Percentiles rank a stretch among this genome's conserved stretches.
Conservation (phyloP, 2,797 vertebrate genomes). For the Cryptoprocta ferox region DNA sequence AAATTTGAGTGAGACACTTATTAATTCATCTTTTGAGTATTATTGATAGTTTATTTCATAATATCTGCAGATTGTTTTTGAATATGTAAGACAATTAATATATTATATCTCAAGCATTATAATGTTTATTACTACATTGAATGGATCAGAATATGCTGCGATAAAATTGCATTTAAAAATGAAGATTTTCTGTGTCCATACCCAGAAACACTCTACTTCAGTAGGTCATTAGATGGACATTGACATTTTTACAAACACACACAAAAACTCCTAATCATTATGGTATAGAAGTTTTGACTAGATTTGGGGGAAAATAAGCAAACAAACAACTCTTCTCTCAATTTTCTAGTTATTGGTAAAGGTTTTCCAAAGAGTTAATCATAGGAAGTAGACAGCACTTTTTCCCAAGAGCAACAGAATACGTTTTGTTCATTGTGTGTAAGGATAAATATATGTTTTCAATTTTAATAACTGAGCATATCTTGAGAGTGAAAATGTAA, state of each 20-base stretch:
- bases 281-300: not conserved
- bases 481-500: constrained; percentile 59
- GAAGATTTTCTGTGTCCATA: not conserved
- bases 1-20: not conserved
- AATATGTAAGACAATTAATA: not conserved
- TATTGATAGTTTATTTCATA: not conserved
- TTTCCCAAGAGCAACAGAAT: not conserved
- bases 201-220: not conserved
- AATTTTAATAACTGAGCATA: constrained; percentile 59
- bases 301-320: not conserved
- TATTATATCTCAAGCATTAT: not conserved
- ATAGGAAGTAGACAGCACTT: not conserved
- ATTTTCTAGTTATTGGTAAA: not conserved
- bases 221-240: not conserved
- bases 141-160: not conserved
- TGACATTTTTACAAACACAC: not conserved
- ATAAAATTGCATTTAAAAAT: not conserved
- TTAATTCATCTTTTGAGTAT: not conserved
- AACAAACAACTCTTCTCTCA: not conserved
- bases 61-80: not conserved
- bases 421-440: constrained; percentile 33
- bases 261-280: not conserved
- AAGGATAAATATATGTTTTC: constrained; percentile 49
- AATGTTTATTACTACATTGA: not conserved
- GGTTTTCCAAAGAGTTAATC: not conserved